Evolutionary conservation across 2,797 vertebrate species (phyloP).

Genomic region (Hylomyscus alleni): DNA sequence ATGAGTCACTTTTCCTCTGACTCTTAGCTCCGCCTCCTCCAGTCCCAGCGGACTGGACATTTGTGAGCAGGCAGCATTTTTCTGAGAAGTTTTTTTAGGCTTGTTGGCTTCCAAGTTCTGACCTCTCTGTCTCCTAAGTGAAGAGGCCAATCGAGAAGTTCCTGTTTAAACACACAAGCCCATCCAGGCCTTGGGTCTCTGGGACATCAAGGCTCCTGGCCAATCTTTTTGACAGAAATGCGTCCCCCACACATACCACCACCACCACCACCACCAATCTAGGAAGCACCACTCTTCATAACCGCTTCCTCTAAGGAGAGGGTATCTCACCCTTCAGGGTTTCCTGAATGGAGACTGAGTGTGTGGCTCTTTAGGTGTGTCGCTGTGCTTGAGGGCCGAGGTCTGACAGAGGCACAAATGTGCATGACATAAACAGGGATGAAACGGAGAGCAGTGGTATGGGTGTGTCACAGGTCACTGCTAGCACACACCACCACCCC

Average conservation of each 20-base stretch:
- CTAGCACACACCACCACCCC: too few species aligned
- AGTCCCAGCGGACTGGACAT: constrained; percentile 37
- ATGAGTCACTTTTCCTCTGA: constrained; percentile 79
- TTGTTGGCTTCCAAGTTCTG: constrained; percentile 51
- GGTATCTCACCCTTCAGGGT: neutral
- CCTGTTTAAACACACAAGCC: constrained; percentile 14
- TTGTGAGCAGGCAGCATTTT: constrained; percentile 57
- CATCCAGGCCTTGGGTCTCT: neutral
- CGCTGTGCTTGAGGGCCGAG: neutral
- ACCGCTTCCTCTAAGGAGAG: constrained; percentile 54
- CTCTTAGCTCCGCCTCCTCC: neutral
- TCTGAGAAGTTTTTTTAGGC: constrained; percentile 52
- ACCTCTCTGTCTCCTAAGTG: constrained; percentile 60
- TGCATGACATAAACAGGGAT: neutral
- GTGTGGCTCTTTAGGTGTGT: neutral
- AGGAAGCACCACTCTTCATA: constrained; percentile 28
- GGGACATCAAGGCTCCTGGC: neutral
- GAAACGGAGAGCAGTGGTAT: rapidly evolving
- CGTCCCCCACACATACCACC: neutral
- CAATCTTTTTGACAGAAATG: neutral
- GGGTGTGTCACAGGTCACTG: neutral
- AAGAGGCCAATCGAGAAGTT: neutral
- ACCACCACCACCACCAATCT: neutral
- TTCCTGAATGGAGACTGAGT: neutral
- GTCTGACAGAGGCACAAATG: neutral